A percentile compares a stretch with the other conserved stretches of the same genome.
phyloP scores from a whole-genome alignment of 2,797 vertebrate genomes.

The Diplodus sargus region DNA sequence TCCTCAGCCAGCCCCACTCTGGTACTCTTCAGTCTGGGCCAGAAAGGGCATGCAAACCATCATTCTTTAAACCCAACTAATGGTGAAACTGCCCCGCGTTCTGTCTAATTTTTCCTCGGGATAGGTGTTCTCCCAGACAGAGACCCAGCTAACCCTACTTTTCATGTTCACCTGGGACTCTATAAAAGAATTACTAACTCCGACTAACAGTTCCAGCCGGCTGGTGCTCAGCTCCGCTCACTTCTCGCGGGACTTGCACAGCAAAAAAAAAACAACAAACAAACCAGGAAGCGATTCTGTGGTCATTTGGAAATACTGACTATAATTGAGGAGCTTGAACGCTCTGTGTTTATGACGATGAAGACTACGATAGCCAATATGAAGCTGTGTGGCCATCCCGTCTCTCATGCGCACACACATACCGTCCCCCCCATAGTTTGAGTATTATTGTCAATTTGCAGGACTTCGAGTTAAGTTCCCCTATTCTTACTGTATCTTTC shows the following conservation, averaged over 20 bases:
- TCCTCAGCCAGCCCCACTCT: slow-evolving; percentile 61
- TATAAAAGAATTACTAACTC: slow-evolving; percentile 79
- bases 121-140: slow-evolving; percentile 62
- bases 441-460: slow-evolving; percentile 79
- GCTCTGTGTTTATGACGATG: slow-evolving; percentile 73
- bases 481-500: slow-evolving; percentile 70
- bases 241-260: slow-evolving; percentile 60
- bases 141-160: slow-evolving; percentile 75
- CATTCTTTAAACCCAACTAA: slow-evolving; percentile 71
- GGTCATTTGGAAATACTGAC: slow-evolving; percentile 74
- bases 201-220: slow-evolving; percentile 80
- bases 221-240: slow-evolving; percentile 74
- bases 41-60: slow-evolving; percentile 66
- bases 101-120: slow-evolving; percentile 65
- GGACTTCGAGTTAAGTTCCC: slow-evolving; percentile 77
- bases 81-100: slow-evolving; percentile 70
- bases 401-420: slow-evolving; percentile 69
- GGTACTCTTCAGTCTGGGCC: slow-evolving; percentile 62
- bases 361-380: slow-evolving; percentile 77
- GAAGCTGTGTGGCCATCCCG: slow-evolving; percentile 75
- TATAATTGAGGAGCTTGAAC: slow-evolving; percentile 61
- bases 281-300: slow-evolving; percentile 59
- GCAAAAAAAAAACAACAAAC: slow-evolving; percentile 24
- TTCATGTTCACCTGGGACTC: slow-evolving; percentile 76
- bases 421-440: slow-evolving; percentile 75